Evolutionary conservation across 2,888 invertebrate genomes (phyloP), one percentile per base, ranked within the genome.

Genomic region (Rambutsinella grinnellia): DNA sequence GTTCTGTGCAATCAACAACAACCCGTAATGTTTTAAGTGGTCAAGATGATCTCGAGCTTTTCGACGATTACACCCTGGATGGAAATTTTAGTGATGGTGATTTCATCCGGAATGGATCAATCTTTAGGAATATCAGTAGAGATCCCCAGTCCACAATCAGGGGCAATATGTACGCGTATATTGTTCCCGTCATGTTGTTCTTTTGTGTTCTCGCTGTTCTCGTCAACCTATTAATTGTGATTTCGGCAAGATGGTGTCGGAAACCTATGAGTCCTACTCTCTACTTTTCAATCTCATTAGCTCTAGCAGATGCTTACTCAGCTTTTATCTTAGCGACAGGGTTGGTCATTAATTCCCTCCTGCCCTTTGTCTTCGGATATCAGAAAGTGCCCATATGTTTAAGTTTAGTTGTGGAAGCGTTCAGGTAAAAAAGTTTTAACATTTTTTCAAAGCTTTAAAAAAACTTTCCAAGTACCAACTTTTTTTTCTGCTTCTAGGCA

Each of bases 211-310:
- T 89, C 3, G 89, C 90, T 0, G 86, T 89, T 74, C 83, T 88
- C 17, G 87, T 90, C 75, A 91, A 91, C 85, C 85, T 89, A 1
- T 85, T 89, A 47, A 89, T 91, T 6, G 86, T 91, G 23, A 83
- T 88, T 21, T 88, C 89, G 76, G 88, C 88, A 1, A 86, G 87
- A 57, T 90, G 90, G 90, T 88, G 90, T 46, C 86, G 89, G 51
- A 87, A 88, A 60, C 89, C 90, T 0, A 85, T 90, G 81, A 88
- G 90, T 1, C 89, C 90, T 6, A 90, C 90, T 1, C 85, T 90
- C n/a, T 88, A 89, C 81, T 89, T 91, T 68, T 90, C 89, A 79
- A 85, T 90, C 19, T 90, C 90, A 80, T 85, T 91, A 57, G 90
- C 90, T 2, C 88, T 88, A 1, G 90, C 90, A 0, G 90, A 91